Evolutionary conservation across 2,888 invertebrate genomes (phyloP).

Genomic region (Trissoscelio sp.): DNA sequence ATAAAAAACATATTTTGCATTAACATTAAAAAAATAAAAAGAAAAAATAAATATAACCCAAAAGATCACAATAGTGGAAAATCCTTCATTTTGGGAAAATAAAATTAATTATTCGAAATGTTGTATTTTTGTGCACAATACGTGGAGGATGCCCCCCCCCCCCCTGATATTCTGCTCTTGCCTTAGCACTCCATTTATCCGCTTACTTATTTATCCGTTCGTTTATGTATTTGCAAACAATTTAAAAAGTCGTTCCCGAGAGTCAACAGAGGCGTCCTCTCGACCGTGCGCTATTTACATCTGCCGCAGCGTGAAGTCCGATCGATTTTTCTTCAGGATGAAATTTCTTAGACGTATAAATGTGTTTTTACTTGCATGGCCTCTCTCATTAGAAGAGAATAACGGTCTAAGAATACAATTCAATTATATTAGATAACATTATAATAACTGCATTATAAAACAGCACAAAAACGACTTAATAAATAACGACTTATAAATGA

Average conservation of each 20-base stretch:
- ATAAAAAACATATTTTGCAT: no score
- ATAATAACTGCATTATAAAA: slow-evolving; percentile 20
- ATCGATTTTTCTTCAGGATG: slow-evolving; percentile 42
- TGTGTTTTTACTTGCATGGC: slow-evolving; percentile 38
- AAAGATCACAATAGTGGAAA: no score
- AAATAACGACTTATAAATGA: no score
- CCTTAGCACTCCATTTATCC: not conserved
- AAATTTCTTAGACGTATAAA: slow-evolving; percentile 30
- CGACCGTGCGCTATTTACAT: slow-evolving; percentile 32
- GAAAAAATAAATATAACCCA: no score
- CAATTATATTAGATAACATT: slow-evolving; percentile 23
- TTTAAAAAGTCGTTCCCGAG: slow-evolving; percentile 10
- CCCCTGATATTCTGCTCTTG: no score
- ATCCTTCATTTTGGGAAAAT: no score
- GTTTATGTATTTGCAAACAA: slow-evolving; percentile 12
- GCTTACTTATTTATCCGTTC: not conserved
- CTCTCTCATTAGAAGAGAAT: slow-evolving; percentile 26
- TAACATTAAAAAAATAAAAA: no score
- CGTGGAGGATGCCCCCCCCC: no score
- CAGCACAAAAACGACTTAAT: not conserved
- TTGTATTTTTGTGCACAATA: no score
- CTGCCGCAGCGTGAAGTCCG: slow-evolving; percentile 10
- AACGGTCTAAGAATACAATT: slow-evolving; percentile 36
- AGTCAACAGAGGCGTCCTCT: slow-evolving; percentile 12
- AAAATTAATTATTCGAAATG: no score